Base-by-base conservation (phyloP, 1,140 invertebrate species). In the Polypedilum pembai region DNA sequence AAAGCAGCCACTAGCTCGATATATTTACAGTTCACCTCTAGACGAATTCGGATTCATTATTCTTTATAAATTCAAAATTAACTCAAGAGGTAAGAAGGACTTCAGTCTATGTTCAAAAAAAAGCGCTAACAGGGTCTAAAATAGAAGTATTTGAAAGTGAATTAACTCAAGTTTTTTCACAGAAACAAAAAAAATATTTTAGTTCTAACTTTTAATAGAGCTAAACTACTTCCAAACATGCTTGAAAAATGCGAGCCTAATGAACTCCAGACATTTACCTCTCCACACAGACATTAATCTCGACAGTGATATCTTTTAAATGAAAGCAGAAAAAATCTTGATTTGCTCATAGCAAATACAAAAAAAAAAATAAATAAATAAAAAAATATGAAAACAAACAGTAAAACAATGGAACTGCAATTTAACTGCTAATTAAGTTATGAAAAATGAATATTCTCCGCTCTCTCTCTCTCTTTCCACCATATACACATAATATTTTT, bases 341-440 rank as follows among this genome's bases (percentile, higher is more conserved):
- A 56, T 12, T 56, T 56, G 45, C 45, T 56, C n/a, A n/a, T n/a
- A 56, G 45, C 45, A 15, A 56, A 56, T 15, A n/a, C 12, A 45
- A 56, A n/a, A 56, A 56, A n/a, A 15, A 45, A 45, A 45, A 45
- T 10, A 45, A 2, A 45, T 15, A 45, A 8, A 45, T 1, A 2
- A 1, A 45, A 66, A 1, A 66, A n/a, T n/a, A n/a, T 33, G 20
- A 20, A 20, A 20, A 21, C 3, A 69, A 20, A 20, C 2, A 69
- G 10, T 10, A 21, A 69, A 69, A 69, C 65, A 69, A 69, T 69
- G 65, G 65, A 69, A 69, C 65, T 69, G 65, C 65, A 69, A 69
- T 69, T 69, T 69, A 69, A n/a, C 65, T 21, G 65, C 65, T 69
- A 69, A 69, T 69, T 69, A 69, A 69, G 65, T 69, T 69, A 69